Evolutionary conservation across 2,888 invertebrate genomes (phyloP).

Genomic region (Tineola bisselliella): DNA sequence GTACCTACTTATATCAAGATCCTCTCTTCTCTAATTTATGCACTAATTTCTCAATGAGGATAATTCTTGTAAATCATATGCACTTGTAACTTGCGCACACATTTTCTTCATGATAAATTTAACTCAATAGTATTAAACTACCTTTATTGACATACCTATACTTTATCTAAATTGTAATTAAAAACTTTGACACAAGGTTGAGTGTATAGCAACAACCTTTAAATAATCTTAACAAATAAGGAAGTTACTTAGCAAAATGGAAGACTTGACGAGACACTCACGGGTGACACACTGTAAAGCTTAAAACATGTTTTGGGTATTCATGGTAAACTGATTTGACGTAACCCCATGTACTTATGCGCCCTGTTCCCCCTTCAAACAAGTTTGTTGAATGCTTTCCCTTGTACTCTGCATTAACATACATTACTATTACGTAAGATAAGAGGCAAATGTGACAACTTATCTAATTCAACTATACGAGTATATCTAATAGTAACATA

Average conservation of each 20-base stretch:
- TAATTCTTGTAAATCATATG: too few relatives aligned
- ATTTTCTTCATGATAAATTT: too few relatives aligned
- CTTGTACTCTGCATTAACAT: constrained; percentile 47
- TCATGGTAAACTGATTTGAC: constrained; percentile 45
- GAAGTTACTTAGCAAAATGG: neutral
- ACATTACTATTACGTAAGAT: constrained; percentile 7
- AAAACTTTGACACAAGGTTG: neutral
- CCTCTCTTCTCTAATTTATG: too few relatives aligned
- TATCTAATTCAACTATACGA: too few relatives aligned
- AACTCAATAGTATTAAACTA: too few relatives aligned
- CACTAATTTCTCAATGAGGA: too few relatives aligned
- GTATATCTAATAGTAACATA: too few relatives aligned
- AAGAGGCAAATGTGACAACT: constrained; percentile 8
- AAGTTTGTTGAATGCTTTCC: constrained; percentile 56
- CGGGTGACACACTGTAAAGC: constrained; percentile 35
- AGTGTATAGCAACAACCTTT: neutral
- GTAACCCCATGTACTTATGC: constrained; percentile 26
- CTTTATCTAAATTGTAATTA: too few relatives aligned
- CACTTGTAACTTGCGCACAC: too few relatives aligned
- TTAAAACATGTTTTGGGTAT: constrained; percentile 36
- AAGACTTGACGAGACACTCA: neutral
- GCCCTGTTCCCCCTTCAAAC: constrained; percentile 28
- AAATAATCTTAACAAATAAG: neutral
- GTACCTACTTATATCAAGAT: too few relatives aligned
- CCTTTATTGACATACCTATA: too few relatives aligned